Percentiles rank a stretch among this genome's conserved stretches.
Evolutionary conservation across 1,140 invertebrate genomes (phyloP).

Genomic region (Ganaspis sp.): DNA sequence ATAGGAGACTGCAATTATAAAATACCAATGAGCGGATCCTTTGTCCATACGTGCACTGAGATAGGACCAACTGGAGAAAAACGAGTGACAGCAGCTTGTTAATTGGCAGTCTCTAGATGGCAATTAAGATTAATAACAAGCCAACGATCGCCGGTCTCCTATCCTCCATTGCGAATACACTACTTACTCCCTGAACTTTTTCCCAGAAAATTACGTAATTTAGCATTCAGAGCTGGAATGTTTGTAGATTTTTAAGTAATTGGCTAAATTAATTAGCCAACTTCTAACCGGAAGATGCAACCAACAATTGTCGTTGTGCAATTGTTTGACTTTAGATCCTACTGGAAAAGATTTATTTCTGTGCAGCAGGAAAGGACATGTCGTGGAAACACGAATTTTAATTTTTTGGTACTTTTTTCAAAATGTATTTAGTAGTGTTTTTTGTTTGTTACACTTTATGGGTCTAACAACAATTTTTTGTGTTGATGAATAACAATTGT

Average conservation of each 20-base stretch:
- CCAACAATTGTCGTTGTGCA: background rate
- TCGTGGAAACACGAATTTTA: too few species aligned
- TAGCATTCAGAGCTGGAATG: constrained; percentile 27
- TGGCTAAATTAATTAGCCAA: background rate
- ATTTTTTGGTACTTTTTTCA: too few species aligned
- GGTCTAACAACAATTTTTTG: too few species aligned
- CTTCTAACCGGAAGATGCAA: background rate
- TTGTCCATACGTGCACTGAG: constrained; percentile 40
- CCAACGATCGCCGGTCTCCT: constrained; percentile 53
- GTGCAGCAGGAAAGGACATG: too few species aligned
- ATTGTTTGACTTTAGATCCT: background rate
- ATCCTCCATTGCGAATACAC: background rate
- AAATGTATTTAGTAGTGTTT: too few species aligned
- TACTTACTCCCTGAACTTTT: background rate
- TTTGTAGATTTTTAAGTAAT: constrained; percentile 19
- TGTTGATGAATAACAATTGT: too few species aligned
- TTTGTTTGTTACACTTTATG: too few species aligned
- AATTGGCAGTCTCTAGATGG: constrained; percentile 72
- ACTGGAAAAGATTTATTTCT: too few species aligned
- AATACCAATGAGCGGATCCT: constrained; percentile 60
- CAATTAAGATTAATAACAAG: constrained; percentile 72
- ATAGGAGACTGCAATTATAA: constrained; percentile 56
- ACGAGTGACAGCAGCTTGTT: constrained; percentile 70
- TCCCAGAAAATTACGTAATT: constrained; percentile 28
- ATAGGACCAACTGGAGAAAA: constrained; percentile 46